phyloP scores from a whole-genome alignment of 2,113 vertebrate genomes.

The Cichladusa arquata region DNA sequence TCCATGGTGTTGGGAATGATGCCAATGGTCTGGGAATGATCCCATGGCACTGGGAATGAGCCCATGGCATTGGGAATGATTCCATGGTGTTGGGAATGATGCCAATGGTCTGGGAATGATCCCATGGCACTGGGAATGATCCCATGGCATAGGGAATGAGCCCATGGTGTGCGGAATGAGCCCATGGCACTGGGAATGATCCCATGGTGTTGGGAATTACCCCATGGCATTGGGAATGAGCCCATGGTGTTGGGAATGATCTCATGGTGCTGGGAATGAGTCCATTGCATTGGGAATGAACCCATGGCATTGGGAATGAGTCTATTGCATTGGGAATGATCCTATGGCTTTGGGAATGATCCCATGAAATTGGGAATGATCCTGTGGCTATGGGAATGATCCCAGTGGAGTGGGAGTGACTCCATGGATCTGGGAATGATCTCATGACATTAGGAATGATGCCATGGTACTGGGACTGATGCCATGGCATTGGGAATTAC shows the following conservation, averaged over 20 bases:
- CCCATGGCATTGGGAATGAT: not conserved
- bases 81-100: not conserved
- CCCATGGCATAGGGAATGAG: fast-evolving
- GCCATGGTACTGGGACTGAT: not conserved
- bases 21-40: too few relatives aligned
- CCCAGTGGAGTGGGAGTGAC: fast-evolving
- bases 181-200: fast-evolving
- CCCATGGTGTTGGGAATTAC: fast-evolving
- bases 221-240: fast-evolving
- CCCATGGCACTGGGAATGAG: fast-evolving
- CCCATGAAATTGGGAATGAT: fast-evolving
- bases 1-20: fast-evolving
- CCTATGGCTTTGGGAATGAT: fast-evolving
- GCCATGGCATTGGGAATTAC: fast-evolving
- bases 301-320: not conserved
- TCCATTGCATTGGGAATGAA: fast-evolving
- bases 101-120: fast-evolving
- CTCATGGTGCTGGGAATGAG: fast-evolving
- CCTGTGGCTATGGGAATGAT: fast-evolving
- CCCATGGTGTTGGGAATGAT: not conserved
- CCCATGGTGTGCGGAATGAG: fast-evolving
- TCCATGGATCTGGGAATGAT: not conserved
- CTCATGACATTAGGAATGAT: not conserved
- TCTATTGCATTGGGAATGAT: not conserved
- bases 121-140: fast-evolving